phyloP scores from a whole-genome alignment of 2,888 invertebrate genomes.

The Drosophila kanekoi region DNA sequence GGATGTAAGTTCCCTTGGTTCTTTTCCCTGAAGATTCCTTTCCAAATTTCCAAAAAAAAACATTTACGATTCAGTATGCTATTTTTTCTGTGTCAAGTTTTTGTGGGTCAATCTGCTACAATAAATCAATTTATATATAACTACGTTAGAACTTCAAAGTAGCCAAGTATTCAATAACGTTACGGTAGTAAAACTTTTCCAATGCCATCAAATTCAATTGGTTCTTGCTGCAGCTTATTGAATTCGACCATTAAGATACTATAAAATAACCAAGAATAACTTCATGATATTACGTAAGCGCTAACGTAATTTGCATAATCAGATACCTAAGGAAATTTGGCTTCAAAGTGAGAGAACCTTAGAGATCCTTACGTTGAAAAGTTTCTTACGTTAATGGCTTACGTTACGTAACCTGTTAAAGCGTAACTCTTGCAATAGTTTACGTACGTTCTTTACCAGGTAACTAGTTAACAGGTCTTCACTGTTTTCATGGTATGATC shows the following conservation, averaged over 20 bases:
- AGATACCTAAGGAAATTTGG: too few relatives aligned
- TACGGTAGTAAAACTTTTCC: conserved; percentile 11
- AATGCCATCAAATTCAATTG: conserved; percentile 17
- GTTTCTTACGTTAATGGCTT: neutral
- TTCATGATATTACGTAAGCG: neutral
- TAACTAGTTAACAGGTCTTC: too few relatives aligned
- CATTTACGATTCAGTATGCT: too few relatives aligned
- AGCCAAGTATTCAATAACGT: conserved; percentile 27
- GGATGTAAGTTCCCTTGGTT: neutral
- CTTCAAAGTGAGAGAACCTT: too few relatives aligned
- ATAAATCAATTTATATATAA: conserved; percentile 21
- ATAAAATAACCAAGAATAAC: neutral
- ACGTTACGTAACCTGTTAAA: neutral
- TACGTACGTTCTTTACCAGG: too few relatives aligned
- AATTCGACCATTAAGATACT: neutral
- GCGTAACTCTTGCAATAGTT: too few relatives aligned
- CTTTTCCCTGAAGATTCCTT: neutral
- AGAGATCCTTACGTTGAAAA: neutral
- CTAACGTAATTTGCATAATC: neutral
- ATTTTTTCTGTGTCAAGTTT: conserved; percentile 23
- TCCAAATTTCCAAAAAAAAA: neutral
- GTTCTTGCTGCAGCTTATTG: conserved; percentile 4
- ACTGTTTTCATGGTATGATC: too few relatives aligned
- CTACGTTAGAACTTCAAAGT: conserved; percentile 24
- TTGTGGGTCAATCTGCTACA: conserved; percentile 33